Percentiles rank a stretch among this genome's conserved stretches.
Conservation (phyloP, 2,113 vertebrate species). For the Alethe castanea region DNA sequence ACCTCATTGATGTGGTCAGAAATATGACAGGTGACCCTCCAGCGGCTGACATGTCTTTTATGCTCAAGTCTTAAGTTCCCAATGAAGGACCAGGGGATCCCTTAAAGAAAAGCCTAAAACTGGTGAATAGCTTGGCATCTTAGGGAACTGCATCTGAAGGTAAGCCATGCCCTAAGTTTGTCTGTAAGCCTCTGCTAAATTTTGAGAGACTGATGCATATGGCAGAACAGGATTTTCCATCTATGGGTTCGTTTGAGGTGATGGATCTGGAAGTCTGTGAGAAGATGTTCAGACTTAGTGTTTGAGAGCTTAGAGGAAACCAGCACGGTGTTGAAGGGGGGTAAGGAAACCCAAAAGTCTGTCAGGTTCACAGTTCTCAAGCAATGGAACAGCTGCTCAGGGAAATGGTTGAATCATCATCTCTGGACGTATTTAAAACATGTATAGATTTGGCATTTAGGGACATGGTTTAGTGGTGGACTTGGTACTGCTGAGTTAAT, state of each 20-base stretch:
- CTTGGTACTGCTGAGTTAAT: not conserved
- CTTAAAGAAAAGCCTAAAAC: not conserved
- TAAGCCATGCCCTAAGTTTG: not conserved
- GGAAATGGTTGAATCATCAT: not conserved
- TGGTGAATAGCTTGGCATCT: not conserved
- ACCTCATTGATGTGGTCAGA: not conserved
- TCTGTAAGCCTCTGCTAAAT: not conserved
- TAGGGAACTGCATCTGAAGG: not conserved
- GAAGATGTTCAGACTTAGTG: not conserved
- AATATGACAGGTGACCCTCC: not conserved
- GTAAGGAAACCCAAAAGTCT: not conserved
- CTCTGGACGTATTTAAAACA: not conserved
- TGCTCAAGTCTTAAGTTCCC: not conserved
- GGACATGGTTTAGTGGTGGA: not conserved
- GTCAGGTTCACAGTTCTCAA: not conserved
- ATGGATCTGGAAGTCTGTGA: not conserved
- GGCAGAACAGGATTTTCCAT: not conserved
- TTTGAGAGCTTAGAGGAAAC: not conserved
- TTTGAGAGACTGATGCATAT: not conserved
- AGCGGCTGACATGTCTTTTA: not conserved
- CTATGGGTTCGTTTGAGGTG: not conserved
- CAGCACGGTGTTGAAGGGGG: not conserved
- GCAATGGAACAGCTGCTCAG: not conserved
- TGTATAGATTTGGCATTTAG: accelerated
- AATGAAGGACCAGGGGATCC: not conserved